Conservation (phyloP, 1,140 invertebrate species). For the Myzus persicae region DNA sequence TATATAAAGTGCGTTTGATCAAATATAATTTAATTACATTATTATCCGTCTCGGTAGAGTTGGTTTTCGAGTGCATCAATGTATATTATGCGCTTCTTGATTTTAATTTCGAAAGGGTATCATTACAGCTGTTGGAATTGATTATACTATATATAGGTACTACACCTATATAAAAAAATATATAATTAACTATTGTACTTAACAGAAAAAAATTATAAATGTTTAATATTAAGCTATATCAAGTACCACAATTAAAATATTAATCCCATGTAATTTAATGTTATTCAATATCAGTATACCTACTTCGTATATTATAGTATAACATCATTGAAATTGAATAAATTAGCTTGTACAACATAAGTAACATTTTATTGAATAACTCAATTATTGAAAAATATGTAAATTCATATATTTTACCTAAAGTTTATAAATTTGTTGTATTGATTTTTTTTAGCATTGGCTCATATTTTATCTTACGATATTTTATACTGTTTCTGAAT, state of each 20-base stretch:
- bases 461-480: neutral
- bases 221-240: neutral
- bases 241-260: constrained; percentile 8
- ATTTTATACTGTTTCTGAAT: neutral
- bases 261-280: neutral
- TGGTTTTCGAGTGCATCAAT: neutral
- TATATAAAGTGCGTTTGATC: neutral
- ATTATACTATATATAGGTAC: neutral
- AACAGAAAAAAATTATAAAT: neutral
- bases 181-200: neutral
- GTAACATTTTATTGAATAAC: neutral
- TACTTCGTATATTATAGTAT: neutral
- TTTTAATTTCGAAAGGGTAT: constrained; percentile 18
- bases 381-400: neutral
- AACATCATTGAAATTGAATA: neutral
- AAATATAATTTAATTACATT: constrained; percentile 38
- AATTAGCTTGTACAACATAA: neutral
- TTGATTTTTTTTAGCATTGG: neutral
- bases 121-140: neutral
- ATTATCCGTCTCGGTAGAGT: neutral
- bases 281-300: neutral
- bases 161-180: neutral
- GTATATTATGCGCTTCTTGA: constrained; percentile 32
- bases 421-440: neutral
- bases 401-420: neutral